A percentile compares a stretch with the other conserved stretches of the same genome.
Conservation (phyloP, 37 sponge, comb jelly and placozoan genomes). For the Spongilla lacustris region DNA sequence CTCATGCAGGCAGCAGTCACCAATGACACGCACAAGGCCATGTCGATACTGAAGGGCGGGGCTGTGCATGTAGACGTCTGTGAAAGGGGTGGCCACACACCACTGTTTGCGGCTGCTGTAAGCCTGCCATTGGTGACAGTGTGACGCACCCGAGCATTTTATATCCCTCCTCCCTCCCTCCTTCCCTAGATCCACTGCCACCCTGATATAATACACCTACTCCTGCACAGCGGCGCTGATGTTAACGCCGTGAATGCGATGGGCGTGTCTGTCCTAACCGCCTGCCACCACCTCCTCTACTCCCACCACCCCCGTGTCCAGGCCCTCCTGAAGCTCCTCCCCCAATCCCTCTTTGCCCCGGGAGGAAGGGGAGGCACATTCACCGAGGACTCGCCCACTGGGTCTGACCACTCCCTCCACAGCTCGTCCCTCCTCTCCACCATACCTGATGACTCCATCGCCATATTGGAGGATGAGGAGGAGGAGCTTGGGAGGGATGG, state of each 20-base stretch:
- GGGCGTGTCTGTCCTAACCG: conserved; percentile 72
- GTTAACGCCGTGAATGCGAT: conserved; percentile 67
- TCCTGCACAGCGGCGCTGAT: conserved; percentile 83
- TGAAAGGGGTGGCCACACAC: conserved; percentile 63
- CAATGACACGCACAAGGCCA: conserved; percentile 21
- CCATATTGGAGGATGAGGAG: background rate
- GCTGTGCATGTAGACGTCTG: conserved; percentile 68
- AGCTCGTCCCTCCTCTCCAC: conserved; percentile 18
- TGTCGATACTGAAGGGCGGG: conserved; percentile 44
- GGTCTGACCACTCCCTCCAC: conserved; percentile 22
- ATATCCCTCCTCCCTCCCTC: background rate
- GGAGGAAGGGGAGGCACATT: background rate
- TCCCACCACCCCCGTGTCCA: background rate
- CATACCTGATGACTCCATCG: background rate
- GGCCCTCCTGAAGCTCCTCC: conserved; percentile 6
- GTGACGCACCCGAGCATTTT: background rate
- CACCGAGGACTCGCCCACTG: background rate
- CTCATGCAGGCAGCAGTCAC: conserved; percentile 66
- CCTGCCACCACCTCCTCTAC: conserved; percentile 79
- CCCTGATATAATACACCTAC: conserved; percentile 45
- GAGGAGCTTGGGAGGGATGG: background rate
- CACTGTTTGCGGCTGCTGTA: conserved; percentile 75
- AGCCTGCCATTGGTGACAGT: background rate
- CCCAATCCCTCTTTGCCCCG: background rate
- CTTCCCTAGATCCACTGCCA: conserved; percentile 65